Conservation (phyloP, 2,113 vertebrate species). For the Phodopus roborovskii region DNA sequence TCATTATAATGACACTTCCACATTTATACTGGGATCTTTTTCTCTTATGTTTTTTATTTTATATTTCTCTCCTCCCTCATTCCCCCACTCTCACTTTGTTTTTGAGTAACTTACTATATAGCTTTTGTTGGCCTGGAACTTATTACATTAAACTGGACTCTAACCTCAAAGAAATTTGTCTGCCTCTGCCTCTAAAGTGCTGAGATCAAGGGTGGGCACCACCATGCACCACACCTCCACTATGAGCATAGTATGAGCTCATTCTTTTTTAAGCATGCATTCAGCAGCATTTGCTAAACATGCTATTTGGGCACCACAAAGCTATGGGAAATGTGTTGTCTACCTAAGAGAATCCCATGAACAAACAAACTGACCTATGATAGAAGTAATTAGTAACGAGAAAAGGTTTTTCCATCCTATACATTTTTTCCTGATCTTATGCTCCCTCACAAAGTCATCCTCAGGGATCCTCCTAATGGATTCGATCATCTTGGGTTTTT, state of each 20-base stretch:
- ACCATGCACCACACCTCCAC: not conserved
- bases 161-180: not conserved
- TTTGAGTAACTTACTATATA: not conserved
- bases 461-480: not conserved
- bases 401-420: not conserved
- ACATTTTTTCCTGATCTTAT: not conserved
- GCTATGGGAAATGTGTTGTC: not conserved
- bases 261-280: not conserved
- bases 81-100: not conserved
- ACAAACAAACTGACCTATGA: not conserved
- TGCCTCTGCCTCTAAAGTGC: not conserved
- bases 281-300: not conserved
- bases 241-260: not conserved
- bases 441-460: not conserved
- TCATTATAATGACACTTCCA: not conserved
- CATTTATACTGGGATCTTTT: not conserved
- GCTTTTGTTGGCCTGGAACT: not conserved
- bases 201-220: not conserved
- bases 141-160: not conserved
- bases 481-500: not conserved
- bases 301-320: not conserved
- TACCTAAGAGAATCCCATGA: not conserved
- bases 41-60: not conserved
- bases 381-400: not conserved
- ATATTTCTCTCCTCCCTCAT: not conserved